A percentile compares a stretch with the other conserved stretches of the same genome.
Evolutionary conservation across 2,797 vertebrate species (phyloP).

Genomic region (Cercopithecus petaurista): DNA sequence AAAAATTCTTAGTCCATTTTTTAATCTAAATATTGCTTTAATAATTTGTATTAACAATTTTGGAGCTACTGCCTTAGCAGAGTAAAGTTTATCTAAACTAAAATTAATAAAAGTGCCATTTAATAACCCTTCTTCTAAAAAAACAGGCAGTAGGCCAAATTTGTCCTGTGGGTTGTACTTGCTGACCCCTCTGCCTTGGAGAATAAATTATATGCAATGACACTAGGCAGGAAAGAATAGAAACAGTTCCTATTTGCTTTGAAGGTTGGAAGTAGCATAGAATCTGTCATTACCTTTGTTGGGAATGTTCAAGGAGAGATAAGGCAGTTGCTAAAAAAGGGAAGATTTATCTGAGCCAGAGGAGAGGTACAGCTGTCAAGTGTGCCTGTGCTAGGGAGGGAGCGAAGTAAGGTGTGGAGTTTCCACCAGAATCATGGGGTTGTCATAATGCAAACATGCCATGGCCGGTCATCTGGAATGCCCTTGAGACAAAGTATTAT

Average conservation of each 20-base stretch:
- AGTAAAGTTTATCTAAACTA: neutral
- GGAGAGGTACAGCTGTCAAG: neutral
- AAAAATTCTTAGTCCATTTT: neutral
- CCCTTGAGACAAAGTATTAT: neutral
- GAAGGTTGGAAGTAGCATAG: neutral
- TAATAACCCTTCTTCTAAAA: neutral
- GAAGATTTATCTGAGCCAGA: neutral
- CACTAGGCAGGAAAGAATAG: neutral
- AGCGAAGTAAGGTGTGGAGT: neutral
- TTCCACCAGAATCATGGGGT: neutral
- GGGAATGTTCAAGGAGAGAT: neutral
- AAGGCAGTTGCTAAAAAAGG: neutral
- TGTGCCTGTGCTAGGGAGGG: neutral
- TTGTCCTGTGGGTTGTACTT: neutral
- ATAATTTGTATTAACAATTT: conserved; percentile 1
- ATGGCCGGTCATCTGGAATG: neutral
- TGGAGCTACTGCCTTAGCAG: neutral
- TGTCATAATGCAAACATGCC: neutral
- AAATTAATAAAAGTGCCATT: neutral
- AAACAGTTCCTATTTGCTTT: neutral
- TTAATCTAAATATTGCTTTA: neutral
- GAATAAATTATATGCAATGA: neutral
- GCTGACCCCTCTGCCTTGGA: neutral
- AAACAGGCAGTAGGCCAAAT: neutral
- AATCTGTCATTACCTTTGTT: neutral